A percentile compares a stretch with the other conserved stretches of the same genome.
Evolutionary conservation across 2,113 vertebrate species (phyloP).

Genomic region (Rhinolophus ferrumequinum): DNA sequence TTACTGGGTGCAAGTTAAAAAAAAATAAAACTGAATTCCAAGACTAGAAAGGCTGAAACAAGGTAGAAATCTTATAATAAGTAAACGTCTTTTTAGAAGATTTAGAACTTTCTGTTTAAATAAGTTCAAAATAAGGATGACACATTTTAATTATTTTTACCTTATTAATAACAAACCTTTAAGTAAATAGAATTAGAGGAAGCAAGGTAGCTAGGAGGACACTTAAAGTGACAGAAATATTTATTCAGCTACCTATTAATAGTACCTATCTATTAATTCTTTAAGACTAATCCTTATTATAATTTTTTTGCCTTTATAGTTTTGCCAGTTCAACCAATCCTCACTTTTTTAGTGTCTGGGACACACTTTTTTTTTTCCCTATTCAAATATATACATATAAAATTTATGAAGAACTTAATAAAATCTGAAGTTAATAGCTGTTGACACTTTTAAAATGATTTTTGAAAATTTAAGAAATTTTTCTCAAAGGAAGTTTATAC

Average conservation of each 20-base stretch:
- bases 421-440: background rate
- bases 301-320: background rate
- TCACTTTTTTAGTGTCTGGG: background rate
- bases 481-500: background rate
- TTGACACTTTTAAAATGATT: slow-evolving; percentile 5
- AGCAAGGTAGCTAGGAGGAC: background rate
- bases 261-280: background rate
- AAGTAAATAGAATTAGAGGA: background rate
- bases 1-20: slow-evolving; percentile 8
- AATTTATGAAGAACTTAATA: slow-evolving; percentile 1
- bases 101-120: slow-evolving; percentile 8
- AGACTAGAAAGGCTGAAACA: background rate
- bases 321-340: background rate
- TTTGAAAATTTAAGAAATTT: slow-evolving; percentile 28
- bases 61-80: background rate
- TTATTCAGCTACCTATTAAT: background rate
- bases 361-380: background rate
- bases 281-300: background rate
- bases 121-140: background rate
- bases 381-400: background rate
- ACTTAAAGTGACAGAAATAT: background rate
- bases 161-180: background rate
- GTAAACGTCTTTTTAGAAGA: background rate
- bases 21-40: background rate
- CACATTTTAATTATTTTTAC: slow-evolving; percentile 39